Conservation (phyloP, 2,113 vertebrate species). For the Ophiodon elongatus region DNA sequence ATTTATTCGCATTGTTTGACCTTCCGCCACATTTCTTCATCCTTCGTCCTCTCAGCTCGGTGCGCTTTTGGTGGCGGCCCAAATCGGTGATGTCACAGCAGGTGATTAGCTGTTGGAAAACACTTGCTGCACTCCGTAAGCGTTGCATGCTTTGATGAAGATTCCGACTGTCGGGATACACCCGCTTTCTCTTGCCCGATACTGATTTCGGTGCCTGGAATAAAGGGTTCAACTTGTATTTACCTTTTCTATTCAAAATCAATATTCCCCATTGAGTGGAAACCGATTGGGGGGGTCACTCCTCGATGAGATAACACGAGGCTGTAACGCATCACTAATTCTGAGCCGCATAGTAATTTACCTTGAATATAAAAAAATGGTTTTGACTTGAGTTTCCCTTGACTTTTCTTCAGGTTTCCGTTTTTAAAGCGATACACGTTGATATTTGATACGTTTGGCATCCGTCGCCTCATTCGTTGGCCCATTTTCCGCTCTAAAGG, state of each 20-base stretch:
- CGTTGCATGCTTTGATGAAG: not conserved
- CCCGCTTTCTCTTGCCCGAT: not conserved
- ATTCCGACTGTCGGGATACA: not conserved
- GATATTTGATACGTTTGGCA: not conserved
- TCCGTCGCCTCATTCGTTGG: not conserved
- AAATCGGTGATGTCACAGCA: slow-evolving; percentile 20
- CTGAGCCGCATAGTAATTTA: not conserved
- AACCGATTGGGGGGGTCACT: not conserved
- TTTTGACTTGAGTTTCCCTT: not conserved
- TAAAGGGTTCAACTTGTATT: not conserved
- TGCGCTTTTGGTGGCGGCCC: not conserved
- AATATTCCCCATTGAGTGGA: not conserved
- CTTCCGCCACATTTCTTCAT: not conserved
- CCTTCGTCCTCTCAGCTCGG: not conserved
- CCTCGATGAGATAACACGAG: not conserved
- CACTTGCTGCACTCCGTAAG: slow-evolving; percentile 1
- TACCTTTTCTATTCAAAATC: not conserved
- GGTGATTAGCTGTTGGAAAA: slow-evolving; percentile 27
- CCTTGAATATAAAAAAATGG: not conserved
- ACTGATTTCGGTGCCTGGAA: not conserved
- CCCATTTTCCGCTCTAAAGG: not conserved
- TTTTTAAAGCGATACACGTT: not conserved
- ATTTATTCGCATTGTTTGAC: not conserved
- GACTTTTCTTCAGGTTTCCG: not conserved
- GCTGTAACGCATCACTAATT: not conserved